Conservation (phyloP, 2,888 invertebrate genomes). For the Cataglyphis altisquamis region DNA sequence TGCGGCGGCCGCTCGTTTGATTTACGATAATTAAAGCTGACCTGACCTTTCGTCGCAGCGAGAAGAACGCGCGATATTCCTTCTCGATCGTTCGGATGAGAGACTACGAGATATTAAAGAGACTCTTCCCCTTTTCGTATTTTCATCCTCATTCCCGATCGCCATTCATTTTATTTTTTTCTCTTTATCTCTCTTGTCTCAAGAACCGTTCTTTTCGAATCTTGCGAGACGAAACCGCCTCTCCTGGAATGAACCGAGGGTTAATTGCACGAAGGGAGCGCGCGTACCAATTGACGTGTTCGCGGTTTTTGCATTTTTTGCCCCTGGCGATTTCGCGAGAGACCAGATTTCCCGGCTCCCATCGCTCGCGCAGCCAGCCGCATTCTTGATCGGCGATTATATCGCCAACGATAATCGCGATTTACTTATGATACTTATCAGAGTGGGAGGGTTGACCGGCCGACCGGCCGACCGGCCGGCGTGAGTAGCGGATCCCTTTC, state of each 20-base stretch:
- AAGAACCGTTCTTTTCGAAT: slow-evolving; percentile 47
- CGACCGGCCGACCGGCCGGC: slow-evolving; percentile 9
- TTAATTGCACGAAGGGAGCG: slow-evolving; percentile 75
- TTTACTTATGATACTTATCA: slow-evolving; percentile 80
- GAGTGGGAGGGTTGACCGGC: slow-evolving; percentile 19
- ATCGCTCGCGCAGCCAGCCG: slow-evolving; percentile 29
- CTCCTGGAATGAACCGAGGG: slow-evolving; percentile 74
- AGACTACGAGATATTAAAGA: slow-evolving; percentile 70
- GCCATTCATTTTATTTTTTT: not conserved
- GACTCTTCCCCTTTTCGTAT: slow-evolving; percentile 39
- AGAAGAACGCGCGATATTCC: slow-evolving; percentile 47
- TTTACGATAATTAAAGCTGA: slow-evolving; percentile 85
- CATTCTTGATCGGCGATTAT: slow-evolving; percentile 69
- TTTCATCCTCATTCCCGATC: slow-evolving; percentile 38
- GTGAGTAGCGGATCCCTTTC: slow-evolving; percentile 46
- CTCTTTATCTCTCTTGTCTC: not conserved
- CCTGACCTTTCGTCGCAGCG: slow-evolving; percentile 82
- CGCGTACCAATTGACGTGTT: slow-evolving; percentile 55
- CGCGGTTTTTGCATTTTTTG: slow-evolving; percentile 74
- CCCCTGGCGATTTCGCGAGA: slow-evolving; percentile 70
- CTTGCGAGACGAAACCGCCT: slow-evolving; percentile 52
- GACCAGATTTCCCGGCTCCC: slow-evolving; percentile 63
- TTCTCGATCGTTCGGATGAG: slow-evolving; percentile 57
- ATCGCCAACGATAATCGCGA: slow-evolving; percentile 75
- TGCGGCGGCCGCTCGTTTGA: slow-evolving; percentile 80